Conservation (phyloP, 1,140 invertebrate genomes). For the Chironomus striatipennis region DNA sequence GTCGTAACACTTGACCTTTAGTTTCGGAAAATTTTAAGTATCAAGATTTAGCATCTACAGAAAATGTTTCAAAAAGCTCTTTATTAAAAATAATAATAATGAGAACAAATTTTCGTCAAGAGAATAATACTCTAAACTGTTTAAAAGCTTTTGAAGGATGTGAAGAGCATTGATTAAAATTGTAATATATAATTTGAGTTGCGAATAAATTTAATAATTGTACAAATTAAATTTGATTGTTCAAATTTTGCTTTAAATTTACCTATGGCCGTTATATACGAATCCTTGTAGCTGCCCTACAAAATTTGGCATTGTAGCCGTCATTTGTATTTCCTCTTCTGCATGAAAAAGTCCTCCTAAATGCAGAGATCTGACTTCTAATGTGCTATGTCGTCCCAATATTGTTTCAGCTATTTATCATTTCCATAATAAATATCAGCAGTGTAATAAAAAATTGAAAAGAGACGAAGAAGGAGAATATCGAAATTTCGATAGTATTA, state of each 20-base stretch:
- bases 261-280: slow-evolving; percentile 75
- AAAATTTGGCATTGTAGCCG: slow-evolving; percentile 68
- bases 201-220: too few species aligned
- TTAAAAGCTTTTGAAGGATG: too few species aligned
- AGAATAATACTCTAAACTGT: too few species aligned
- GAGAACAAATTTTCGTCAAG: too few species aligned
- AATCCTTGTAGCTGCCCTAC: slow-evolving; percentile 88
- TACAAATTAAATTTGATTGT: too few species aligned
- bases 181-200: too few species aligned
- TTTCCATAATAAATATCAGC: background rate
- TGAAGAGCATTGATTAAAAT: too few species aligned
- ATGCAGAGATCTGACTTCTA: slow-evolving; percentile 71
- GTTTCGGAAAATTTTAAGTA: too few species aligned
- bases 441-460: slow-evolving; percentile 27
- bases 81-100: too few species aligned
- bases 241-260: slow-evolving; percentile 27
- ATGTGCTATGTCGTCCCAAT: slow-evolving; percentile 62
- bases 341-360: slow-evolving; percentile 65
- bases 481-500: background rate
- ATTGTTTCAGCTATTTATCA: slow-evolving; percentile 60
- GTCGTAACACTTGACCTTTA: too few species aligned
- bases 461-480: slow-evolving; percentile 28
- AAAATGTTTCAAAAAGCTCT: too few species aligned
- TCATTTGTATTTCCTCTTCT: slow-evolving; percentile 67
- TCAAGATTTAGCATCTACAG: too few species aligned